Evolutionary conservation across 2,888 invertebrate species (phyloP), one percentile per base, ranked within the genome.

Genomic region (Thecophora atra): DNA sequence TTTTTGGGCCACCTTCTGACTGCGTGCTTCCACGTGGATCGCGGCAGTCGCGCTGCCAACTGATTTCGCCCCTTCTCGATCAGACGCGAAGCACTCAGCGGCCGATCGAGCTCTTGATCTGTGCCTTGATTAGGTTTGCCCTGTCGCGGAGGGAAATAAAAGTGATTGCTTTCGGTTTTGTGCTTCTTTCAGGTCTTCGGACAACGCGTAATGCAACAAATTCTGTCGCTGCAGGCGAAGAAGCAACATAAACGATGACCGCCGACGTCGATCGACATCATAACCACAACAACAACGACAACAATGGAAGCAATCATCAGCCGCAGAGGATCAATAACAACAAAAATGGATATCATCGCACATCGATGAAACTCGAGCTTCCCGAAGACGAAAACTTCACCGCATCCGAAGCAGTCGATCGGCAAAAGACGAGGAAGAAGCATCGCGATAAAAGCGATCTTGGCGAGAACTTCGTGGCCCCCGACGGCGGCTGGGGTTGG

Each of bases 401-500:
- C 73, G 64, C 51, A 73, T 70, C 65, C 11, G 54, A 15, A 72
- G 70, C 70, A 54, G 66, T 30, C 64, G 28, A 15, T 21, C 42
- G 28, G n/a, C 19, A 63, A 28, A 60, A 65, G 42, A 28, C 28
- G 2, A 82, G 84, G 51, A 83, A 84, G 78, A 83, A 83, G 76
- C 80, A 87, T 17, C 80, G 81, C 44, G 83, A 86, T 73, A 85
- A 86, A 78, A 84, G 83, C 71, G 84, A 86, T 77, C 79, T 86
- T 73, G 86, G 86, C 58, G 83, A 89, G 42, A 90, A 91, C 73
- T 92, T 92, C 79, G 85, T 89, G 58, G 89, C 93, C 3, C 93
- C 93, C 0, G 93, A 93, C 83, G 93, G 93, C 0, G 93, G 93
- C 0, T 93, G 93, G 92, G 86, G 86, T 4, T 93, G 93, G 93